These are phyloP conservation scores for Calosoma granatense DNA, from an alignment of 1,140 invertebrate genomes.

Conservation along the genomic window DNA sequence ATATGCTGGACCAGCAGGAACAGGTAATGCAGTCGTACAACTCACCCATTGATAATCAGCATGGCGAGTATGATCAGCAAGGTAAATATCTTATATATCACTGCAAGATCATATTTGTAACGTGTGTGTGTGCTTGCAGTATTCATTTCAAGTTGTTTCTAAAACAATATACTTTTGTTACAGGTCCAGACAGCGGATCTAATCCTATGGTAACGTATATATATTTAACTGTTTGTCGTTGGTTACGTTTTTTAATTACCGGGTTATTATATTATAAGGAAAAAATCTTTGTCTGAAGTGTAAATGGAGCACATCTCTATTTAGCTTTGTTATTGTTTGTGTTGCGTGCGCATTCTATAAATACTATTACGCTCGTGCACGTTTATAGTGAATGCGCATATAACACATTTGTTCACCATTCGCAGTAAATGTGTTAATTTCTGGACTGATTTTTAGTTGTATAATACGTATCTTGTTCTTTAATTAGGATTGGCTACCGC, in stretches of 20 bases:
- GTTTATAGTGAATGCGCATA: too few species aligned
- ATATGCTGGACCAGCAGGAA: conserved; percentile 30
- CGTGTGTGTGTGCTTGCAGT: neutral
- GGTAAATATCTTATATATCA: neutral
- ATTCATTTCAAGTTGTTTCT: neutral
- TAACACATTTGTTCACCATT: too few species aligned
- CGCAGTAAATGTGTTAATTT: too few species aligned
- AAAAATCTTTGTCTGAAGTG: neutral
- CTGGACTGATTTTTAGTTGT: too few species aligned
- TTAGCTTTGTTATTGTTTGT: neutral
- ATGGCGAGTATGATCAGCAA: neutral
- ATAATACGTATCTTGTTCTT: too few species aligned
- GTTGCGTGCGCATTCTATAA: too few species aligned
- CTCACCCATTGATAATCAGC: conserved; percentile 15
- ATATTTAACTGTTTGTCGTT: neutral
- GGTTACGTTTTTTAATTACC: neutral
- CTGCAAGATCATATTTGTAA: neutral
- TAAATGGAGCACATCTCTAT: neutral
- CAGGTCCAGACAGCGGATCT: neutral
- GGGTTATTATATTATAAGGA: too few species aligned
- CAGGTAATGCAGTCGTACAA: conserved; percentile 15
- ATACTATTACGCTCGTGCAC: too few species aligned
- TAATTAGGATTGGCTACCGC: too few species aligned
- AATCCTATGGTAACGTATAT: neutral
- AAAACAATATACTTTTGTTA: neutral